Evolutionary conservation across 1,140 invertebrate genomes (phyloP).

Genomic region (Platorchestia sp.): DNA sequence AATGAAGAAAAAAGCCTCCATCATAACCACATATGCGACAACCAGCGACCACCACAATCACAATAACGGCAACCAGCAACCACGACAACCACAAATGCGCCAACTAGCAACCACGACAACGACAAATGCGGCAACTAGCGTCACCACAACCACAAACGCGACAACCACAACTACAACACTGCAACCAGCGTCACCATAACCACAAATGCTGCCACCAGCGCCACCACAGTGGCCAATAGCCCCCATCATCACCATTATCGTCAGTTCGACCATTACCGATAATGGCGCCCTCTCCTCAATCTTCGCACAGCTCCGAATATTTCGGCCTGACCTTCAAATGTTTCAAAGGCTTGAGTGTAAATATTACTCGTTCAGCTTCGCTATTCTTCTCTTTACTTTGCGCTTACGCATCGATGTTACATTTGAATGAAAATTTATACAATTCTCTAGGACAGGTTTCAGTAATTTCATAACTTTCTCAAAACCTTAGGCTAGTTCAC

Average conservation of each 20-base stretch:
- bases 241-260: background rate
- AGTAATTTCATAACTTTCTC: background rate
- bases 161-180: background rate
- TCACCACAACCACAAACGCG: background rate
- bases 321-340: background rate
- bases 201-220: background rate
- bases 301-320: background rate
- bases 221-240: background rate
- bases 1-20: background rate
- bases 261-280: background rate
- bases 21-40: background rate
- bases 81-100: background rate
- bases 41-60: background rate
- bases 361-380: background rate
- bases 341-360: background rate
- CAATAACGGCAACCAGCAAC: background rate
- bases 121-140: background rate
- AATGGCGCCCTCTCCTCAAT: background rate
- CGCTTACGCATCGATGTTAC: background rate
- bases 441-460: no score
- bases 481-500: background rate
- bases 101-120: background rate
- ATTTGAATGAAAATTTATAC: background rate
- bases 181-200: background rate
- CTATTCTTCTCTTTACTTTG: background rate